A percentile compares a stretch with the other conserved stretches of the same genome.
phyloP scores from a whole-genome alignment of 1,140 invertebrate genomes.

The Temnothorax nylanderi region DNA sequence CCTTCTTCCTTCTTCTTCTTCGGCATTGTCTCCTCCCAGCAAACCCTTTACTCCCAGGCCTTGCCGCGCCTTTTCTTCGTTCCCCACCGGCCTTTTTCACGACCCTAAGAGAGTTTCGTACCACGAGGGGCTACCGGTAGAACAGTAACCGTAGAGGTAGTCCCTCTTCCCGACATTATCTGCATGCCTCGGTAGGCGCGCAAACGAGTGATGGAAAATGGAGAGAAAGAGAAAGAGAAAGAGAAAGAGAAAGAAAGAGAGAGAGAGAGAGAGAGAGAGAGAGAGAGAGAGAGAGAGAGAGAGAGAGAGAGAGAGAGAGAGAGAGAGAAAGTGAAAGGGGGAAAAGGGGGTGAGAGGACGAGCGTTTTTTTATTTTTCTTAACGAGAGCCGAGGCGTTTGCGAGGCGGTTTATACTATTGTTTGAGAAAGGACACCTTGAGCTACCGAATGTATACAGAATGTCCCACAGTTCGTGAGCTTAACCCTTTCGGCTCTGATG shows the following conservation, averaged over 20 bases:
- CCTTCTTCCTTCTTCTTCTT: constrained; percentile 69
- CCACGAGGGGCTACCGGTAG: constrained; percentile 49
- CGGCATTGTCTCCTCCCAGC: constrained; percentile 74
- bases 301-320: not conserved
- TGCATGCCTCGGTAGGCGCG: constrained; percentile 68
- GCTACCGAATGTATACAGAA: not conserved
- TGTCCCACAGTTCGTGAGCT: not conserved
- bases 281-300: not conserved
- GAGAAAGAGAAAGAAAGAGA: not conserved
- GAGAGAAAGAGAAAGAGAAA: not conserved
- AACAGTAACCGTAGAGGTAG: constrained; percentile 61
- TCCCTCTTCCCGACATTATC: constrained; percentile 68
- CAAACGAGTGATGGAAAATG: constrained; percentile 54
- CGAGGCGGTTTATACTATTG: not conserved
- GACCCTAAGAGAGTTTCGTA: constrained; percentile 66
- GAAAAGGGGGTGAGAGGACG: not conserved
- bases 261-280: not conserved
- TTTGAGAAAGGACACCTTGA: not conserved
- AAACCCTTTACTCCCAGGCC: constrained; percentile 64
- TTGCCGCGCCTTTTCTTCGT: constrained; percentile 65
- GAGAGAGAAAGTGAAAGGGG: not conserved
- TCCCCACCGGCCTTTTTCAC: constrained; percentile 53
- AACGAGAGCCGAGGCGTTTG: not conserved
- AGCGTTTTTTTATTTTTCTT: constrained; percentile 22
- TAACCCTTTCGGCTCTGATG: not conserved